Evolutionary conservation across 2,797 vertebrate genomes (phyloP), one percentile per base, ranked within the genome.

Genomic region (Malurus splendens): DNA sequence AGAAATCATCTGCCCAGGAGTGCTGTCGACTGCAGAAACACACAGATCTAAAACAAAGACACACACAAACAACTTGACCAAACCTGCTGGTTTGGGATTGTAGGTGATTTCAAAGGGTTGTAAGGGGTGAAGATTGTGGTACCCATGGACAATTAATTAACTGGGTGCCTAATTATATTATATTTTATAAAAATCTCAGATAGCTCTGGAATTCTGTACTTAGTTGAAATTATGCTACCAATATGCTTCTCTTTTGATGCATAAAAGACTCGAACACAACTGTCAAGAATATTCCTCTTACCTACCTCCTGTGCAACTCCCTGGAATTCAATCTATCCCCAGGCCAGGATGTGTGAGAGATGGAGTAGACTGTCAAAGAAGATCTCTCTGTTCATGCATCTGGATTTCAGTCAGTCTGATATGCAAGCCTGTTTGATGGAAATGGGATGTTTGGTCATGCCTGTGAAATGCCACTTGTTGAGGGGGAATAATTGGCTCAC

Each of bases 1-100:
- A 89, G 86, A 93, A 93, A 92, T 93, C 71, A 77, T 93, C 87
- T 86, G 61, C 87, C 92, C 82, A 86, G 74, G 62, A 95, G 59
- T 72, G 79, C 82, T 90, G 90, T 83, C 2, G 0, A 64, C 82
- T 87, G 77, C 82, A 87, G 62, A 87, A 91, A 84, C 33, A 81
- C 59, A 66, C 52, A 67, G 66, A 62, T 61, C 62, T 86, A 27
- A 93, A 92, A 73, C 66, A 90, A 83, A 86, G 52, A 64, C 32
- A 11, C 71, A 38, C 32, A 78, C 23, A 52, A 67, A 44, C 44
- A 51, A 18, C 61, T 71, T 87, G 55, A 74, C 82, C 84, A 92
- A 60, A 70, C 12, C 52, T 72, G 20, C 56, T 85, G 52, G 12
- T 82, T 78, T 90, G n/a, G 36, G 28, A 62, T 66, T 68, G 23